These are phyloP conservation scores for Apotomis capreana DNA, from an alignment of 2,888 invertebrate genomes.

Conservation along the genomic window DNA sequence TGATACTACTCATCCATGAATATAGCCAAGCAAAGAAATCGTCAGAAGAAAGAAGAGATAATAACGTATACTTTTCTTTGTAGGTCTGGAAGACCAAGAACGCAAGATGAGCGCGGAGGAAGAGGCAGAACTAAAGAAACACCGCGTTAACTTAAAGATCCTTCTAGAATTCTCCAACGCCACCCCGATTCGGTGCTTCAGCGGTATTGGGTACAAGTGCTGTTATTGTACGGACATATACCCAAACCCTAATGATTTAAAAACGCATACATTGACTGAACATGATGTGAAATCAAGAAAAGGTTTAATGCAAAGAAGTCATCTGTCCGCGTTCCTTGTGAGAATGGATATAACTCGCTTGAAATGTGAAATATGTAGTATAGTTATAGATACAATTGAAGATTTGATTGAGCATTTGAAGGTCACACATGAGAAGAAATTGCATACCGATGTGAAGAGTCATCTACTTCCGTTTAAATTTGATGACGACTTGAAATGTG, in stretches of 20 bases:
- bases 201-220: slow-evolving; percentile 46
- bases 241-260: slow-evolving; percentile 41
- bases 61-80: slow-evolving; percentile 36
- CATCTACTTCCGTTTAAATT: slow-evolving; percentile 32
- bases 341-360: slow-evolving; percentile 33
- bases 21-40: neutral
- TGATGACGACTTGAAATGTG: slow-evolving; percentile 52
- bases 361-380: slow-evolving; percentile 17
- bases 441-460: slow-evolving; percentile 57
- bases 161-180: slow-evolving; percentile 36
- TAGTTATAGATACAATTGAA: slow-evolving; percentile 2
- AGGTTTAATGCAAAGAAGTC: slow-evolving; percentile 21
- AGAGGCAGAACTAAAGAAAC: slow-evolving; percentile 27
- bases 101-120: slow-evolving; percentile 27
- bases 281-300: slow-evolving; percentile 42
- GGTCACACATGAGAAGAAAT: slow-evolving; percentile 48
- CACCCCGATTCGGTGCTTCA: slow-evolving; percentile 32
- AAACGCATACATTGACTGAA: slow-evolving; percentile 48
- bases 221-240: slow-evolving; percentile 59
- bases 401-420: slow-evolving; percentile 15
- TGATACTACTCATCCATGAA: too few relatives aligned
- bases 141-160: slow-evolving; percentile 29
- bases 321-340: slow-evolving; percentile 21
- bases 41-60: slow-evolving; percentile 20
- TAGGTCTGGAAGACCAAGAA: slow-evolving; percentile 32